A percentile compares a stretch with the other conserved stretches of the same genome.
Evolutionary conservation across 2,113 vertebrate genomes (phyloP).

Genomic region (Brachypteracias leptosomus): DNA sequence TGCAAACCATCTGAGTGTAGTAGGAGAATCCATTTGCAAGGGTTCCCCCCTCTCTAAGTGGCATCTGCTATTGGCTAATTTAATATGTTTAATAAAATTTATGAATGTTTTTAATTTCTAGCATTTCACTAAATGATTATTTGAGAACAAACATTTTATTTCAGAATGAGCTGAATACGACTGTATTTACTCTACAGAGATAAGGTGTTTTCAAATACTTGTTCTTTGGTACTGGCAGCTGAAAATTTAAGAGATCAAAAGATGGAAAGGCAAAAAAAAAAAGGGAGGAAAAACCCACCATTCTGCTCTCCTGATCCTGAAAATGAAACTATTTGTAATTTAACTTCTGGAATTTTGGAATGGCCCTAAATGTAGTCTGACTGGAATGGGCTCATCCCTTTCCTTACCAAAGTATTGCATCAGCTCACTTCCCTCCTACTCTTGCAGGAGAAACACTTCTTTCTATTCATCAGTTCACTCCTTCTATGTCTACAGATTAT

Average conservation of each 20-base stretch:
- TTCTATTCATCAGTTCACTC: background rate
- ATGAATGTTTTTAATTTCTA: background rate
- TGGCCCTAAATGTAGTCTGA: background rate
- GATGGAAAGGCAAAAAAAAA: background rate
- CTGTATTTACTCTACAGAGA: background rate
- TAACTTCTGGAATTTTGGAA: background rate
- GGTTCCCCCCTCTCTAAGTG: background rate
- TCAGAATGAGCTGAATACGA: background rate
- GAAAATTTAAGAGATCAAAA: background rate
- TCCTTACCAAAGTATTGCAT: background rate
- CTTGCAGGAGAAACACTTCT: background rate
- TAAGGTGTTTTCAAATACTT: background rate
- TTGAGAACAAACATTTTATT: background rate
- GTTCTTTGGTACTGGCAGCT: background rate
- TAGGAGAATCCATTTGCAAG: background rate
- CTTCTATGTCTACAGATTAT: background rate
- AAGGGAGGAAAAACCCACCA: background rate
- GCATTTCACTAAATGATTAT: background rate
- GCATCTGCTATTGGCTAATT: background rate
- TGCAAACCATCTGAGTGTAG: background rate
- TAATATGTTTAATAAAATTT: background rate
- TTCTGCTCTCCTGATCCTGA: background rate
- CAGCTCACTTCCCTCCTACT: background rate
- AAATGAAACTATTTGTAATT: background rate
- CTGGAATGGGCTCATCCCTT: background rate